Conservation (phyloP, 2,888 invertebrate genomes). For the Volucella inanis region DNA sequence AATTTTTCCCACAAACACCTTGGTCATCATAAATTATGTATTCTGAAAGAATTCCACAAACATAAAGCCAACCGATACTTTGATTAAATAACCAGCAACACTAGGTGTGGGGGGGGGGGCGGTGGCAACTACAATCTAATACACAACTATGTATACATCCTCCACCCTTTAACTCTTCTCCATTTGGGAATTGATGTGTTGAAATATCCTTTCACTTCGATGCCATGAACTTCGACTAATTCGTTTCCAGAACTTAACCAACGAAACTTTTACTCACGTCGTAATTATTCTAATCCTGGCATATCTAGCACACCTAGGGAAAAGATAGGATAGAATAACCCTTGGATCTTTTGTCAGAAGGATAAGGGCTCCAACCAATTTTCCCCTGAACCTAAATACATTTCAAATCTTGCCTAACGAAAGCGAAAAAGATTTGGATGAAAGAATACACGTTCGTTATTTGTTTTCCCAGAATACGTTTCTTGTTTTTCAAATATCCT, state of each 20-base stretch:
- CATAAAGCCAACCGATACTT: not conserved
- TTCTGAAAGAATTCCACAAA: not conserved
- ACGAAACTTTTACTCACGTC: constrained; percentile 25
- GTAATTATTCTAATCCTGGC: constrained; percentile 13
- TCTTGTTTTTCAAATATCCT: constrained; percentile 28
- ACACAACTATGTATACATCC: too few species aligned
- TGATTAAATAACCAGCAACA: constrained; percentile 13
- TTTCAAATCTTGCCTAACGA: not conserved
- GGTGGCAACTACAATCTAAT: too few species aligned
- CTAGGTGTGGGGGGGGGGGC: too few species aligned
- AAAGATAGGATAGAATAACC: not conserved
- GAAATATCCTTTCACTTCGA: not conserved
- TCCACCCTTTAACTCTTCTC: not conserved
- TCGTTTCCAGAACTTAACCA: constrained; percentile 5
- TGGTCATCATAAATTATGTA: not conserved
- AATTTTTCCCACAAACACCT: not conserved
- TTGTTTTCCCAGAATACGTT: constrained; percentile 29
- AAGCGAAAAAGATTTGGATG: constrained; percentile 18
- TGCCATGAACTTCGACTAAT: constrained; percentile 6
- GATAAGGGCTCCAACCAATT: not conserved
- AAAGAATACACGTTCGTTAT: constrained; percentile 29
- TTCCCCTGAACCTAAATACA: too few species aligned
- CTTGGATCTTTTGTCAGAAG: not conserved
- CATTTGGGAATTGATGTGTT: not conserved
- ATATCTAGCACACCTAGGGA: not conserved